These are phyloP conservation scores for Agrypnia vestita DNA, from an alignment of 1,140 invertebrate genomes.

Conservation along the genomic window DNA sequence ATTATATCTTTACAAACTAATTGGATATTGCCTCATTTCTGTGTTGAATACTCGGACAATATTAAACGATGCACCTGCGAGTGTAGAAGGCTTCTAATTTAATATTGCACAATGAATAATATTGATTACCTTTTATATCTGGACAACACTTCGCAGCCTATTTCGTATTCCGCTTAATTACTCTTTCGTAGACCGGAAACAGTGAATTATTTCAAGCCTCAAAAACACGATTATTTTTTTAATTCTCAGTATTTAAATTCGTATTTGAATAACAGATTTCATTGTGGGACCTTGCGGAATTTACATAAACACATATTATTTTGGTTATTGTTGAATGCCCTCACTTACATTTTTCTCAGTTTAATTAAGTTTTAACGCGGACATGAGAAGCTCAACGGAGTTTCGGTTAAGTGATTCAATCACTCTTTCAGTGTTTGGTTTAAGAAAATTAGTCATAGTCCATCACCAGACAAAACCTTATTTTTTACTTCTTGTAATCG, in stretches of 20 bases:
- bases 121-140: slow-evolving; percentile 10
- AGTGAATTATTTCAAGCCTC: slow-evolving; percentile 35
- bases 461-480: too few relatives aligned
- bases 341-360: slow-evolving; percentile 4
- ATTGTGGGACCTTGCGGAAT: slow-evolving; percentile 25
- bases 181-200: slow-evolving; percentile 17
- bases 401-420: too few relatives aligned
- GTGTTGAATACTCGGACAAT: neutral
- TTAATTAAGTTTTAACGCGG: slow-evolving; percentile 19
- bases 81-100: slow-evolving; percentile 5
- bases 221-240: slow-evolving; percentile 30
- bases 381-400: too few relatives aligned
- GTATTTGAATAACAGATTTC: slow-evolving; percentile 42
- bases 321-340: slow-evolving; percentile 29
- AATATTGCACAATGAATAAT: neutral
- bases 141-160: slow-evolving; percentile 11
- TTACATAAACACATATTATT: slow-evolving; percentile 38
- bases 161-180: slow-evolving; percentile 35
- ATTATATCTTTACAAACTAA: neutral
- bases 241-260: slow-evolving; percentile 35
- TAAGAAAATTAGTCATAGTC: too few relatives aligned
- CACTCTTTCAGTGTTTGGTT: too few relatives aligned
- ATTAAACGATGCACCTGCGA: neutral
- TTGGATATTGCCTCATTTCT: neutral
- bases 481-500: too few relatives aligned